phyloP scores from a whole-genome alignment of 2,888 invertebrate species.

The Phaedon cochleariae region DNA sequence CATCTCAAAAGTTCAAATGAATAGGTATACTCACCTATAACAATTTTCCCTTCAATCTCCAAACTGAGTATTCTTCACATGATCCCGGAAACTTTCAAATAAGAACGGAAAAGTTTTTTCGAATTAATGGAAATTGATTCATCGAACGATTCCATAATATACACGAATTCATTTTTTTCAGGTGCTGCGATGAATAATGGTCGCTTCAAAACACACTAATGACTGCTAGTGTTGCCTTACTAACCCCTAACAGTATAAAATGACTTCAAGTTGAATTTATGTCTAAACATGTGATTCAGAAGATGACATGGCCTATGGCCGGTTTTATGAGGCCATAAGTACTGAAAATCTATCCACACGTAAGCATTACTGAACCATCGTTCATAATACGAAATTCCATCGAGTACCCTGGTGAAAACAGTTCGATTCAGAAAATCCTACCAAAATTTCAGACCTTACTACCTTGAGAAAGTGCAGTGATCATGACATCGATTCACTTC shows the following conservation, averaged over 20 bases:
- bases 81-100: too few species aligned
- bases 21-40: too few species aligned
- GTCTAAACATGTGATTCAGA: background rate
- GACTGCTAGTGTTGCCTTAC: constrained; percentile 22
- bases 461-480: too few species aligned
- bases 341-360: constrained; percentile 26
- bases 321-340: constrained; percentile 24
- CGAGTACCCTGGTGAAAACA: background rate
- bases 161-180: constrained; percentile 20
- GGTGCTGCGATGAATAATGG: constrained; percentile 21
- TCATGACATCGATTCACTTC: background rate
- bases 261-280: constrained; percentile 9
- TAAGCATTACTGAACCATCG: constrained; percentile 1
- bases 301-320: background rate
- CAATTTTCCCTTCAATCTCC: too few species aligned
- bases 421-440: too few species aligned
- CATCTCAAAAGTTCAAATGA: too few species aligned
- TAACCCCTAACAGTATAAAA: constrained; percentile 16
- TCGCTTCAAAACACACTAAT: constrained; percentile 20
- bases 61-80: too few species aligned
- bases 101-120: too few species aligned
- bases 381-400: background rate
- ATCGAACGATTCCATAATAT: background rate
- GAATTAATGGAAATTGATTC: too few species aligned
- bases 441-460: too few species aligned